Conservation (phyloP, 2,113 vertebrate genomes). For the Carlito syrichta region DNA sequence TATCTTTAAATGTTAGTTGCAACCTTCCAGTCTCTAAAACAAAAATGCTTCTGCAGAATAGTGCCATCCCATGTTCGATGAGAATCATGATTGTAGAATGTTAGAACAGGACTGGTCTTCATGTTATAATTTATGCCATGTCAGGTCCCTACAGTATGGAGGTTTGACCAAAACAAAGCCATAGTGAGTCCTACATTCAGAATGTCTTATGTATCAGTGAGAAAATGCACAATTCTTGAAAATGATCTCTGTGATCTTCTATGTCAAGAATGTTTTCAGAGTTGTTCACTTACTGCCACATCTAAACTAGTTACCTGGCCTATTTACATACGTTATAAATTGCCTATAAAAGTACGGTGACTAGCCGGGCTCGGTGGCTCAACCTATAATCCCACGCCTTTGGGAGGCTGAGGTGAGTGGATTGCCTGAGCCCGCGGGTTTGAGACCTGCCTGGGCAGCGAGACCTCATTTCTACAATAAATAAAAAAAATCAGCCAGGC, state of each 20-base stretch:
- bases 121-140: neutral
- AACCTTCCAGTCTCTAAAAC: neutral
- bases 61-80: neutral
- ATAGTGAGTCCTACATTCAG: neutral
- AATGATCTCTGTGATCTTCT: neutral
- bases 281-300: neutral
- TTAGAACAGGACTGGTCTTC: neutral
- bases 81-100: neutral
- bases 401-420: no score
- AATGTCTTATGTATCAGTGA: neutral
- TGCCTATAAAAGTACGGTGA: neutral
- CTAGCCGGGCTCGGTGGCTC: no score
- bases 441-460: no score
- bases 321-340: neutral
- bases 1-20: neutral
- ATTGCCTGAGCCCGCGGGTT: no score
- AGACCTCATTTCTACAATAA: no score
- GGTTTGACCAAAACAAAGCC: neutral
- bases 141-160: neutral
- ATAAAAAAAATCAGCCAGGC: no score
- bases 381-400: no score
- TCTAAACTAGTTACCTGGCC: neutral
- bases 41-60: neutral
- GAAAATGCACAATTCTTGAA: neutral
- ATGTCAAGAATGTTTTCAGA: neutral